Percentiles rank a stretch among this genome's conserved stretches.
Evolutionary conservation across 2,113 vertebrate species (phyloP).

Genomic region (Antechinus stuartii): DNA sequence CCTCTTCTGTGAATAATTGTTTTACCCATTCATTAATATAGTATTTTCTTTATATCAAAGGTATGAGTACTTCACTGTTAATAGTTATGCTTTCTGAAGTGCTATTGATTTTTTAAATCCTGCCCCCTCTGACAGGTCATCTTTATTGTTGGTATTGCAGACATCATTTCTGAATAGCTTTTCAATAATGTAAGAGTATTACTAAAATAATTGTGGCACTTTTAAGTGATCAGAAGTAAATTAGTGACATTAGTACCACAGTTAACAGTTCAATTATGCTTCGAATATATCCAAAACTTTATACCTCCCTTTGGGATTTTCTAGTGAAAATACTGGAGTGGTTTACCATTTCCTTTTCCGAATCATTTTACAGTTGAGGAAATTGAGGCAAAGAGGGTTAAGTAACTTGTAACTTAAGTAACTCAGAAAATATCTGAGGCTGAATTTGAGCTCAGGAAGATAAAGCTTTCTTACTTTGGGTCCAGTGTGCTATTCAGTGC

Average conservation of each 20-base stretch:
- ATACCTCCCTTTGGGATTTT: neutral
- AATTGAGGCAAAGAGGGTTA: neutral
- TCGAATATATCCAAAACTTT: neutral
- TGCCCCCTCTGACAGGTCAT: neutral
- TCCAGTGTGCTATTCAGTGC: too few relatives aligned
- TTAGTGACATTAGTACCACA: neutral
- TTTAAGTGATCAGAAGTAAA: neutral
- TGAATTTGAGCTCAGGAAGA: neutral
- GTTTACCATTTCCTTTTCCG: neutral
- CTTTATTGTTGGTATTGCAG: neutral
- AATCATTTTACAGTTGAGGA: neutral
- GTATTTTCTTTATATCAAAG: neutral
- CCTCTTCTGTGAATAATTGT: neutral
- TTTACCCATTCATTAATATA: neutral
- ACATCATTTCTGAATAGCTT: conserved; percentile 31
- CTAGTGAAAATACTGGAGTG: neutral
- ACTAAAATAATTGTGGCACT: neutral
- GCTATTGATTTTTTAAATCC: neutral
- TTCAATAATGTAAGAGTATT: neutral
- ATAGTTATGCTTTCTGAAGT: neutral
- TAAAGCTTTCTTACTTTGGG: neutral
- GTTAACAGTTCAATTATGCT: neutral
- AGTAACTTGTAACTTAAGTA: too few relatives aligned
- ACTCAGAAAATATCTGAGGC: neutral
- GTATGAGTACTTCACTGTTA: neutral